Conservation (phyloP, 2,888 invertebrate genomes). For the Salticus scenicus region DNA sequence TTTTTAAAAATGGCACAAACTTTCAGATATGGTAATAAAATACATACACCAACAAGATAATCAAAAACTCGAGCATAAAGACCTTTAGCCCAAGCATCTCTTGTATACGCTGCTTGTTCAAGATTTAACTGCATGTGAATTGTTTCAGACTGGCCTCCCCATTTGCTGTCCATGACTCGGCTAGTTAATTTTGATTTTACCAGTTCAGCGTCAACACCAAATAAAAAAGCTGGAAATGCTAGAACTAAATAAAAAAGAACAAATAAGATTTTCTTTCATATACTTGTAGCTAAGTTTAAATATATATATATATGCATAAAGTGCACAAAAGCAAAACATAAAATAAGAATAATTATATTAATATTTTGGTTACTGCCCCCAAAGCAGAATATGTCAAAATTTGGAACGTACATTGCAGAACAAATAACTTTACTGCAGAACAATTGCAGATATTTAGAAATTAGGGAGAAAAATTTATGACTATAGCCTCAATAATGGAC, state of each 20-base stretch:
- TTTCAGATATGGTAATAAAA: too few species aligned
- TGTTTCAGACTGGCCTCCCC: constrained; percentile 81
- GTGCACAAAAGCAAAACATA: too few species aligned
- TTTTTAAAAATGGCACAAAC: too few species aligned
- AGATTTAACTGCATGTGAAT: constrained; percentile 89
- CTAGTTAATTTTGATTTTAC: constrained; percentile 80
- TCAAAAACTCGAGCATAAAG: constrained; percentile 90
- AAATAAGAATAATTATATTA: too few species aligned
- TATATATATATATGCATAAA: too few species aligned
- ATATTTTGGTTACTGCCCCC: too few species aligned
- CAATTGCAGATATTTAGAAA: too few species aligned
- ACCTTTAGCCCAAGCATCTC: constrained; percentile 97
- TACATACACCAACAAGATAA: constrained; percentile 86
- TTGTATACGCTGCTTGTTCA: constrained; percentile 95
- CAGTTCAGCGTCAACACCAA: constrained; percentile 79
- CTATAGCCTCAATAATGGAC: too few species aligned
- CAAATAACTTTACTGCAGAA: too few species aligned
- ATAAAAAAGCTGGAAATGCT: constrained; percentile 80
- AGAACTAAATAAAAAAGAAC: constrained; percentile 77
- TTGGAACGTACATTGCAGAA: too few species aligned
- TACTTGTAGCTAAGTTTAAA: not conserved
- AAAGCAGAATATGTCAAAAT: too few species aligned
- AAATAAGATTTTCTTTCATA: not conserved
- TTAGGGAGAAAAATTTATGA: too few species aligned
- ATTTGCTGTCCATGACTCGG: constrained; percentile 82